Evolutionary conservation across 2,113 vertebrate genomes (phyloP).

Genomic region (Andinoacara biseriatus): DNA sequence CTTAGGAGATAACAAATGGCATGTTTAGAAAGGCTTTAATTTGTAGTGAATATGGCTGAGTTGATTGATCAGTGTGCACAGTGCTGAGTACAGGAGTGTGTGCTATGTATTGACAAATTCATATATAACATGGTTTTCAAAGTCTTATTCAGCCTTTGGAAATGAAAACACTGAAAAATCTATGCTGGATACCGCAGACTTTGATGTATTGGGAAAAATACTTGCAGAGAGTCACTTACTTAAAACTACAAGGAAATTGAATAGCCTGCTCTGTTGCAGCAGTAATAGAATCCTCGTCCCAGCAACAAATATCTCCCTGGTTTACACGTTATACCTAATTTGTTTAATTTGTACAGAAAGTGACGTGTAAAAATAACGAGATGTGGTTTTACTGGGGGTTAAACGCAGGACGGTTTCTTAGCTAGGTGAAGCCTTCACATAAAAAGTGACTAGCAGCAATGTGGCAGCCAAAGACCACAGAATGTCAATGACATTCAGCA

Average conservation of each 20-base stretch:
- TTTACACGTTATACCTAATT: neutral
- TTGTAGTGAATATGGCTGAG: neutral
- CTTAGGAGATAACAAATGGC: constrained; percentile 23
- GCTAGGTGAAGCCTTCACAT: neutral
- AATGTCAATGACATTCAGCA: neutral
- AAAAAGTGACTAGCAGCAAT: neutral
- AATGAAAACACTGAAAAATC: neutral
- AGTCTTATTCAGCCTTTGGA: neutral
- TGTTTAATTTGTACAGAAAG: neutral
- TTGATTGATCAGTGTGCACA: constrained; percentile 6
- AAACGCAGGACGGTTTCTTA: neutral
- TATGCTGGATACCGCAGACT: neutral
- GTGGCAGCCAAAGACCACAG: neutral
- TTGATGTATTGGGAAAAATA: neutral
- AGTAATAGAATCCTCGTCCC: neutral
- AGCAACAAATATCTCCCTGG: neutral
- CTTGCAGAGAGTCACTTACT: neutral
- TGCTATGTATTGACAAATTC: neutral
- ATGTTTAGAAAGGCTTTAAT: constrained; percentile 22
- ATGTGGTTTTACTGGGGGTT: neutral
- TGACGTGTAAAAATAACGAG: neutral
- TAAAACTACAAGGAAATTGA: neutral
- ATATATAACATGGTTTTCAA: neutral
- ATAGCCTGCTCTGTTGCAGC: neutral
- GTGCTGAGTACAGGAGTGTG: neutral